A percentile compares a stretch with the other conserved stretches of the same genome.
phyloP scores from a whole-genome alignment of 2,113 vertebrate genomes.

The Struthidea cinerea region DNA sequence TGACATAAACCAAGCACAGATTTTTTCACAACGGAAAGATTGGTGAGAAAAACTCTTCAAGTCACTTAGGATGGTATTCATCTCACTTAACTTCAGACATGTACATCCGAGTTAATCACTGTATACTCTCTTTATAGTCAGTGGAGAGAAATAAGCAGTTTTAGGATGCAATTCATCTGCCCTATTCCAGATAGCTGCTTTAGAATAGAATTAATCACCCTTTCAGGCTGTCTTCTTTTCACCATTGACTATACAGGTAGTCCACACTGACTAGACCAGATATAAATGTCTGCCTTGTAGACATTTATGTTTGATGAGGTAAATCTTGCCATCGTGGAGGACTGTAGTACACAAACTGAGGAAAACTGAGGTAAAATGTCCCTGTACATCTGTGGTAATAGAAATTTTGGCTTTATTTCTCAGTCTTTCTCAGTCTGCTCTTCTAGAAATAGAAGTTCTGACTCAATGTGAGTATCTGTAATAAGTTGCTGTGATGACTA shows the following conservation, averaged over 20 bases:
- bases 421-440: background rate
- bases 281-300: background rate
- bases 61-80: conserved; percentile 12
- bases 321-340: background rate
- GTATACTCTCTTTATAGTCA: background rate
- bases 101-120: conserved; percentile 1
- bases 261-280: background rate
- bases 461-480: background rate
- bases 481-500: background rate
- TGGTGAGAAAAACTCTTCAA: conserved; percentile 1
- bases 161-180: conserved; percentile 20
- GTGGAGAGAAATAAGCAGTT: conserved; percentile 39
- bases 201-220: conserved; percentile 34
- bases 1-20: background rate
- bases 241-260: background rate
- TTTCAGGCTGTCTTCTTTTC: background rate
- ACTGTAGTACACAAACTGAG: background rate
- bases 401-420: background rate
- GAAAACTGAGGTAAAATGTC: background rate
- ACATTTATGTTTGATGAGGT: background rate
- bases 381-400: background rate
- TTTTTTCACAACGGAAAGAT: background rate
- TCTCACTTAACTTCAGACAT: conserved; percentile 48
- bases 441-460: background rate
- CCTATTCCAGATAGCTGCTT: background rate